Percentiles rank a stretch among this genome's conserved stretches.
phyloP scores from a whole-genome alignment of 2,113 vertebrate species.

The Macquaria ambigua region DNA sequence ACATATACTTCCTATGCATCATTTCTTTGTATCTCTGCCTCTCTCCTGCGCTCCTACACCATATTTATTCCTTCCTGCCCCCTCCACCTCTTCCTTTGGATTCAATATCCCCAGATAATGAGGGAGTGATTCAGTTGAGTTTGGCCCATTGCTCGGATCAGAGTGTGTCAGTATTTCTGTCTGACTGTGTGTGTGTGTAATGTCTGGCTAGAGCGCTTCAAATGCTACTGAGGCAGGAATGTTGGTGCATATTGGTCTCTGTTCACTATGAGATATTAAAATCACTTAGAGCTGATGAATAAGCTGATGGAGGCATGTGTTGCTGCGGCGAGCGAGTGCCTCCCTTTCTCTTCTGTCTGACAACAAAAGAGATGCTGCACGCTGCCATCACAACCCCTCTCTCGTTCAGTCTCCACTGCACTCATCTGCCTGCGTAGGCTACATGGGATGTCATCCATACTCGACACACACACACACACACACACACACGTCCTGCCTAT shows the following conservation, averaged over 20 bases:
- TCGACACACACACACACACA: conserved; percentile 29
- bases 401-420: conserved; percentile 41
- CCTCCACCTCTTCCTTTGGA: conserved; percentile 54
- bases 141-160: conserved; percentile 54
- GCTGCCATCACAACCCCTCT: conserved; percentile 29
- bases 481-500: conserved; percentile 25
- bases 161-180: conserved; percentile 50
- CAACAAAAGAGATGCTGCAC: conserved; percentile 45
- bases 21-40: conserved; percentile 33
- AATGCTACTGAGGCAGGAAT: not conserved
- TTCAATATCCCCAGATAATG: conserved; percentile 49
- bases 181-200: conserved; percentile 13
- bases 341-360: conserved; percentile 36
- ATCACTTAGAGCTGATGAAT: conserved; percentile 32
- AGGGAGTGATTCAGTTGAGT: conserved; percentile 56
- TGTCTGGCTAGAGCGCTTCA: conserved; percentile 14
- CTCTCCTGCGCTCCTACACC: conserved; percentile 15
- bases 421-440: conserved; percentile 49
- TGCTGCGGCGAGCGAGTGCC: conserved; percentile 14
- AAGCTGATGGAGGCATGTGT: conserved; percentile 33
- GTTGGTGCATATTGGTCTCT: conserved; percentile 4
- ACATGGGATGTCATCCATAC: conserved; percentile 52
- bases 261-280: not conserved
- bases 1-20: conserved; percentile 1
- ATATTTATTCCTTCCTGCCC: conserved; percentile 42